Evolutionary conservation across 2,797 vertebrate species (phyloP), one percentile per base, ranked within the genome.

Genomic region (Platyrinchus mystaceus): DNA sequence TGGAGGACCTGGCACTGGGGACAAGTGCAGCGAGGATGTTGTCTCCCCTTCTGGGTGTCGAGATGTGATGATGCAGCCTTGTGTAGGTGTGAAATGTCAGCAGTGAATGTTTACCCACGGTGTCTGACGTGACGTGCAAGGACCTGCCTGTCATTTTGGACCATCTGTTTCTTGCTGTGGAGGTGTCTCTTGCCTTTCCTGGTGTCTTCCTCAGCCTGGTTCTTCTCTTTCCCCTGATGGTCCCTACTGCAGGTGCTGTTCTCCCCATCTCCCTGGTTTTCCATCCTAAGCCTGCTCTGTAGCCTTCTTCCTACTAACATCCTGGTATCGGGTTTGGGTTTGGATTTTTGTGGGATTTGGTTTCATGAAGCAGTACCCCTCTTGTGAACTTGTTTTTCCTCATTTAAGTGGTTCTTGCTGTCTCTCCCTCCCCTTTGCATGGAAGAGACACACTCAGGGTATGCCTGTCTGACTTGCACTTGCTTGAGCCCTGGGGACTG

Each of bases 11-110:
- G 74, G 52, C 47, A 17, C 47, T 43, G 60, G 50, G 50, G 50
- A 77, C 32, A 78, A 93, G 62, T 8, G 19, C 50, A 84, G 47
- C 0, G 0, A 55, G 32, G 87, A 55, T 78, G 70, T 63, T 68
- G 36, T 74, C 27, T 77, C 47, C 14, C 36, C 62, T 84, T 44
- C 63, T 36, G 66, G 69, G 69, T 77, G 53, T 14, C 47, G 84
- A 55, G 60, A 41, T 50, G 69, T 91, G 92, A 47, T 74, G 36
- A 46, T 27, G 66, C 15, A 14, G 43, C 60, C 84, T 41, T 70
- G 87, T 46, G 64, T 58, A 59, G 87, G 70, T 91, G 87, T 87
- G 87, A 92, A 84, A 92, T 37, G 59, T 63, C 85, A 76, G 70
- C 60, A 67, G 50, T 44, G 81, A 84, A 12, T 13, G 15, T 67